Conservation (phyloP, 2,113 vertebrate genomes). For the Toxotes chatareus region DNA sequence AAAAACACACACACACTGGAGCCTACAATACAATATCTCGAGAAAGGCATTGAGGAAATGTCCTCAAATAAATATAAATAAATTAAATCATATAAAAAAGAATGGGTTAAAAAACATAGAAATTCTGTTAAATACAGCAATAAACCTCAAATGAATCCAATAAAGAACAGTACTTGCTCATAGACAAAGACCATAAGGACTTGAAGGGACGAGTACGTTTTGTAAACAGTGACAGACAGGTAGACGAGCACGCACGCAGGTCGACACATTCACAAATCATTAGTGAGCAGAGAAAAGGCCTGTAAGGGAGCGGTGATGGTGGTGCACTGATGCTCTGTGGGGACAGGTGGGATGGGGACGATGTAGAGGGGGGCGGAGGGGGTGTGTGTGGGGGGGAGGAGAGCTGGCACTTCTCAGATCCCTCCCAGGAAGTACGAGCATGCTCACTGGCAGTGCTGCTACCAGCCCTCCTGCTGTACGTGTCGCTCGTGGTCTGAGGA, state of each 20-base stretch:
- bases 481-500: not conserved
- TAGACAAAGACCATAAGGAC: conserved; percentile 38
- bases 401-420: conserved; percentile 17
- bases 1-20: conserved; percentile 46
- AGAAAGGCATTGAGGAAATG: conserved; percentile 70
- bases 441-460: conserved; percentile 58
- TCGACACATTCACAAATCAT: conserved; percentile 60
- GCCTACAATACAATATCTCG: conserved; percentile 56
- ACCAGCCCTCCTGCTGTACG: not conserved
- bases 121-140: conserved; percentile 65
- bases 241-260: conserved; percentile 29
- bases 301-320: conserved; percentile 18
- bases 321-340: conserved; percentile 6
- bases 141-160: conserved; percentile 36
- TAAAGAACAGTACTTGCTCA: conserved; percentile 38
- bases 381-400: too few relatives aligned
- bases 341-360: not conserved
- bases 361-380: not conserved
- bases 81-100: conserved; percentile 75
- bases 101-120: conserved; percentile 60
- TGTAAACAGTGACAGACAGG: conserved; percentile 51
- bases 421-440: not conserved
- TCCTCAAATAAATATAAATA: conserved; percentile 81
- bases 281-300: conserved; percentile 49
- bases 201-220: conserved; percentile 28